Conservation (phyloP, 2,888 invertebrate genomes). For the Creontiades dilutus region DNA sequence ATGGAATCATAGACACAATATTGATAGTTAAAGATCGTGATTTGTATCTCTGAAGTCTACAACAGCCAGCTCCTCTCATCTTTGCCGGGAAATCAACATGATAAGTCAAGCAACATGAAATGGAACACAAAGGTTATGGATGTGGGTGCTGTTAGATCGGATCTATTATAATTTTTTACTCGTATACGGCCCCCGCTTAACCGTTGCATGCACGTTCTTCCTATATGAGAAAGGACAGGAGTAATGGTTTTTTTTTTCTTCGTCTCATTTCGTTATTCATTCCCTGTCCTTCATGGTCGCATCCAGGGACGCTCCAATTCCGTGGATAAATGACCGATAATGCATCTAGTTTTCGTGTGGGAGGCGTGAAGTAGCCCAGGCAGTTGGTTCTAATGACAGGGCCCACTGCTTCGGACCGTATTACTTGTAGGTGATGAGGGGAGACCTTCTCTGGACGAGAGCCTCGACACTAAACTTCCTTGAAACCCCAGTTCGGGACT, state of each 20-base stretch:
- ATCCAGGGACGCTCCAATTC: slow-evolving; percentile 46
- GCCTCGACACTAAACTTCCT: slow-evolving; percentile 20
- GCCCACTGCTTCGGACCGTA: slow-evolving; percentile 33
- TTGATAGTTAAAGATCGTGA: slow-evolving; percentile 28
- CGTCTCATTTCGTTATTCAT: background rate
- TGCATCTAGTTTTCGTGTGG: slow-evolving; percentile 43
- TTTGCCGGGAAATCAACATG: background rate
- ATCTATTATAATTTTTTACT: slow-evolving; percentile 23
- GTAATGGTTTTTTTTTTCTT: background rate
- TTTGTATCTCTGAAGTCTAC: background rate
- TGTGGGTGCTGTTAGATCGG: slow-evolving; percentile 21
- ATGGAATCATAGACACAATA: background rate
- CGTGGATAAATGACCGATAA: slow-evolving; percentile 49
- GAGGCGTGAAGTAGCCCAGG: slow-evolving; percentile 35
- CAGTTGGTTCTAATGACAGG: slow-evolving; percentile 53
- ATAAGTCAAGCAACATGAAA: slow-evolving; percentile 22
- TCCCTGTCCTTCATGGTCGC: slow-evolving; percentile 21
- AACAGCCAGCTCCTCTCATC: background rate
- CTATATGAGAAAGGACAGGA: background rate
- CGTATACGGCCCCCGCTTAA: background rate
- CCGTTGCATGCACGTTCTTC: slow-evolving; percentile 4
- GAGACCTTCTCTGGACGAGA: slow-evolving; percentile 3
- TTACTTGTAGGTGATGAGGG: slow-evolving; percentile 32
- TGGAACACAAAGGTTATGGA: slow-evolving; percentile 30
- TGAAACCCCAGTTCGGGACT: slow-evolving; percentile 18